Evolutionary conservation across 1,140 invertebrate species (phyloP), one percentile per base, ranked within the genome.

Genomic region (Neelides sp.): DNA sequence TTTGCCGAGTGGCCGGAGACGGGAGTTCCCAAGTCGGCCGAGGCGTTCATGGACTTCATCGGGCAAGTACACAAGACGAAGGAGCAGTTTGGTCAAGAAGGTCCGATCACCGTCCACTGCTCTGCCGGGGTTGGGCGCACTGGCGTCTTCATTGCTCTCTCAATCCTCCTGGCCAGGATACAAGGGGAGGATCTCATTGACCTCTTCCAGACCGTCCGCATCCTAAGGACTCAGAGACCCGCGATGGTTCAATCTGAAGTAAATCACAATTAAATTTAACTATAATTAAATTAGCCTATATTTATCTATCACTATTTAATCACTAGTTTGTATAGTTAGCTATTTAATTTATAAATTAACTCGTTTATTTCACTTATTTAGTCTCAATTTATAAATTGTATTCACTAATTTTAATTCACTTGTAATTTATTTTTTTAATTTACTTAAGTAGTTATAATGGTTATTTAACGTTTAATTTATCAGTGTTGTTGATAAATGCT

Each of bases 11-110:
- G 95, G 95, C 94, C 95, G 1, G 94, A 98, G 67, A 88, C 94
- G 66, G 91, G 89, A 4, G 91, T 97, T 19, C 95, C 95, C 1
- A 96, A 97, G 66, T 91, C 87, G 27, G 94, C 91, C 1, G 94
- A 98, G 66, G 89, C 88, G 19, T 98, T 98, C 68, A 96, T 98
- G 57, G 89, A 95, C 68, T 93, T 94, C 66, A 92, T 98, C 62
- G 91, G 92, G 12, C 94, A 99, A 68, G 94, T 99, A 28, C 95
- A 99, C 71, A 97, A 98, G 73, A 98, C 96, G 26, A 98, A 99
- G 71, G 91, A 97, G 66, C 93, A 98, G 68, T 99, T 99, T 71
- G 96, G 96, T 19, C 91, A 97, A 66, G 93, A 97, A 66, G 95
- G 96, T 13, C 96, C 96, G 15, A 99, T 99, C 55, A 93, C 92